A percentile compares a stretch with the other conserved stretches of the same genome.
Conservation (phyloP, 2,797 vertebrate genomes). For the Alouatta caraya region DNA sequence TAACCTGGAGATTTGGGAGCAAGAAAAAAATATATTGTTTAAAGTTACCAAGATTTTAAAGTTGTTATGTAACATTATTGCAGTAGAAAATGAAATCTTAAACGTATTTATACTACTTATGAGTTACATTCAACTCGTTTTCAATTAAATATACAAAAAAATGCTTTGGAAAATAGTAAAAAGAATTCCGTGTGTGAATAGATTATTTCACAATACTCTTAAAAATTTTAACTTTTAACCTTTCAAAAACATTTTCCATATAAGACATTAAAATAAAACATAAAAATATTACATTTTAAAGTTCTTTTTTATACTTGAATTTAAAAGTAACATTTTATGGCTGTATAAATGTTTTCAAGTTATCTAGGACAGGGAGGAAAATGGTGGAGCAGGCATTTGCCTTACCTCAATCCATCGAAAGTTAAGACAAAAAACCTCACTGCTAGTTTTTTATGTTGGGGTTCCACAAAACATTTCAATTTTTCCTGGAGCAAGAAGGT, state of each 20-base stretch:
- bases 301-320: neutral
- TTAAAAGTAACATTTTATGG: neutral
- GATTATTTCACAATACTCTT: neutral
- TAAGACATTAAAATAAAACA: neutral
- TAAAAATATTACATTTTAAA: neutral
- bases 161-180: neutral
- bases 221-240: neutral
- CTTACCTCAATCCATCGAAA: too few species aligned
- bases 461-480: neutral
- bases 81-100: neutral
- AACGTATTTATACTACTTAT: neutral
- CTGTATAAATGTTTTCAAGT: neutral
- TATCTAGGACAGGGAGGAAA: neutral
- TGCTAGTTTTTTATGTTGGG: neutral
- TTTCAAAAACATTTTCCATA: neutral
- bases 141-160: neutral
- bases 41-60: neutral
- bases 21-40: neutral
- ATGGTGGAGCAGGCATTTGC: neutral
- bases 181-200: neutral
- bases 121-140: neutral
- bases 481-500: neutral
- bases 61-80: neutral
- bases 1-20: neutral
- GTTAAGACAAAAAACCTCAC: neutral